Conservation (phyloP, 2,113 vertebrate genomes). For the Oreochromis aureus region DNA sequence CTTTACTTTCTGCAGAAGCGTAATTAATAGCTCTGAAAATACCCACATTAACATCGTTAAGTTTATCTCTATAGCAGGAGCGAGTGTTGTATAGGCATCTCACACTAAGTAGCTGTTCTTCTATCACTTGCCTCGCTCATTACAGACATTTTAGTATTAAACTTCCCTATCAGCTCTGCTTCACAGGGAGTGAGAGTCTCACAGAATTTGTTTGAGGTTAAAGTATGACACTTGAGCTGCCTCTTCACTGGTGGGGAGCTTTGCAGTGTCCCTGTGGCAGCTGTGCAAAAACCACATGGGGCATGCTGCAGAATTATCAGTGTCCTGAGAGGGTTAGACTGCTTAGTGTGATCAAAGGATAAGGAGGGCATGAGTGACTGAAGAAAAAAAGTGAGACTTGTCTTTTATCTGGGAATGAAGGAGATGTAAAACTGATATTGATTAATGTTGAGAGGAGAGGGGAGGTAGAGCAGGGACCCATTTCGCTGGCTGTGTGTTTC, state of each 20-base stretch:
- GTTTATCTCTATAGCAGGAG: background rate
- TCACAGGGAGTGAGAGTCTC: background rate
- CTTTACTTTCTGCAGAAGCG: background rate
- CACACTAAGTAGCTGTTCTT: background rate
- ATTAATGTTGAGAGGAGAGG: slow-evolving; percentile 38
- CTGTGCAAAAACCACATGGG: slow-evolving; percentile 20
- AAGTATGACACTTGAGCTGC: background rate
- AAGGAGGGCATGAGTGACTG: slow-evolving; percentile 13
- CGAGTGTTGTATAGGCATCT: background rate
- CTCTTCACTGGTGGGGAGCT: slow-evolving; percentile 4
- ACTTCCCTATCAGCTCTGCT: background rate
- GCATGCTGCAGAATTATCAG: slow-evolving; percentile 35
- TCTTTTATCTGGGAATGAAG: slow-evolving; percentile 56
- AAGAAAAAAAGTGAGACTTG: background rate
- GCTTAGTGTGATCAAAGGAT: slow-evolving; percentile 55
- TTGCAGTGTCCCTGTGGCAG: slow-evolving; percentile 6
- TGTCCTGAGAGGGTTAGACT: slow-evolving; percentile 33
- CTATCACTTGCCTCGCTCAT: background rate
- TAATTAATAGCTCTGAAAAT: background rate
- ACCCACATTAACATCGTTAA: background rate
- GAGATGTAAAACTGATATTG: slow-evolving; percentile 63
- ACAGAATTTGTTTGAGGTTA: slow-evolving; percentile 29
- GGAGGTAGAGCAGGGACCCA: slow-evolving; percentile 7
- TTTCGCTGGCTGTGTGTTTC: background rate
- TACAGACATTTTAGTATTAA: background rate